These are phyloP conservation scores for Struthio camelus DNA, from an alignment of 2,113 vertebrate species.

Conservation along the genomic window DNA sequence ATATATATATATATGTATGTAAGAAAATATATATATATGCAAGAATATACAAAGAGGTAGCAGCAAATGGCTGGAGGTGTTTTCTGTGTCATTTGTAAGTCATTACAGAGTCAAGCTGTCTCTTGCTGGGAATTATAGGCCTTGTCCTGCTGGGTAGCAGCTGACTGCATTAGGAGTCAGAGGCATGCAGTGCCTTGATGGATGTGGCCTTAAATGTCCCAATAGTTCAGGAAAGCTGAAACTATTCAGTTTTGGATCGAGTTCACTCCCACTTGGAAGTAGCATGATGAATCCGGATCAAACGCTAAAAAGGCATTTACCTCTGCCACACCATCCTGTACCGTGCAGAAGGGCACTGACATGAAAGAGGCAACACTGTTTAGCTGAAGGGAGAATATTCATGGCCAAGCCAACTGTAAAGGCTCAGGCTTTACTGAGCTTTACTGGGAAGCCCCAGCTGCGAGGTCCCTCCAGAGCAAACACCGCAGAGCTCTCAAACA, in stretches of 20 bases:
- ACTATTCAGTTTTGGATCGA: background rate
- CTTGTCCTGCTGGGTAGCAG: background rate
- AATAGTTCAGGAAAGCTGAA: background rate
- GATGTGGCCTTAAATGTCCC: background rate
- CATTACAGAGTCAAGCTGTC: background rate
- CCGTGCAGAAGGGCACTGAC: background rate
- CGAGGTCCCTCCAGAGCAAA: background rate
- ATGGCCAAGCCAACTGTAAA: background rate
- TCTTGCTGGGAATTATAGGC: background rate
- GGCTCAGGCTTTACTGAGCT: background rate
- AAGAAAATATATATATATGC: background rate
- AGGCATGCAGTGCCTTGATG: background rate
- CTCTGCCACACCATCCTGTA: background rate
- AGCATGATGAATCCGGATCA: background rate
- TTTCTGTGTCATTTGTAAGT: background rate
- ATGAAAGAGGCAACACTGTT: background rate
- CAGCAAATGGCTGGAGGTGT: background rate
- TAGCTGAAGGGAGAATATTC: background rate
- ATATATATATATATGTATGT: too few relatives aligned
- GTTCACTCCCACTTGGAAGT: background rate
- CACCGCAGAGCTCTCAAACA: rapidly evolving
- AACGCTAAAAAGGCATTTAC: background rate
- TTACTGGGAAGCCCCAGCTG: background rate
- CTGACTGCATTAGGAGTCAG: background rate
- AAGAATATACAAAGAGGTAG: background rate